These are phyloP conservation scores for Gallinago undulata DNA, from an alignment of 2,113 vertebrate genomes.

Conservation along the genomic window DNA sequence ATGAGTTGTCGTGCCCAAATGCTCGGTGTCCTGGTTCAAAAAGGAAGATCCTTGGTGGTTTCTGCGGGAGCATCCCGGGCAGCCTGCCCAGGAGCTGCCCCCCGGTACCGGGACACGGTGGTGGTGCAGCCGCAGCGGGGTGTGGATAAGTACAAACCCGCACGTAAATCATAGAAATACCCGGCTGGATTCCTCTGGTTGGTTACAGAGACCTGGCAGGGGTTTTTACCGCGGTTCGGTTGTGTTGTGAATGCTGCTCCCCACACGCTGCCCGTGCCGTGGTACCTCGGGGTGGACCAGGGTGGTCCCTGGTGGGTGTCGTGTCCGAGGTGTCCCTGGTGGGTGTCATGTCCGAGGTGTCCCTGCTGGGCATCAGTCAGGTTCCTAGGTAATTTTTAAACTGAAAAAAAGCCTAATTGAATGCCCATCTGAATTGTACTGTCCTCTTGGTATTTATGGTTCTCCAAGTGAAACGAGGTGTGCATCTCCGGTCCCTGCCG, in stretches of 20 bases:
- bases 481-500: not conserved
- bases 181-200: accelerated
- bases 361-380: not conserved
- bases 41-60: accelerated
- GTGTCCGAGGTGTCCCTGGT: not conserved
- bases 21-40: accelerated
- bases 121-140: accelerated
- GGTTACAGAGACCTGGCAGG: not conserved
- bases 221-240: not conserved
- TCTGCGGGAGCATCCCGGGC: not conserved
- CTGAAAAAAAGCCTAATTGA: not conserved
- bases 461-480: not conserved
- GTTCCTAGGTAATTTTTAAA: too few relatives aligned
- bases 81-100: accelerated
- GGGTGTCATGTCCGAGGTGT: not conserved
- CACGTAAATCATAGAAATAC: accelerated
- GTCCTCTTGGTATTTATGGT: not conserved
- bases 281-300: not conserved
- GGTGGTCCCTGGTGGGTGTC: not conserved
- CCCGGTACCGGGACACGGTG: accelerated
- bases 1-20: accelerated
- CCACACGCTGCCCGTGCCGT: not conserved
- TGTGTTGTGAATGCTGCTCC: not conserved
- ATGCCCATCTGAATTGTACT: not conserved
- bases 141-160: accelerated